A percentile compares a stretch with the other conserved stretches of the same genome.
Conservation (phyloP, 2,113 vertebrate genomes). For the Forbesichthys papilliferus region DNA sequence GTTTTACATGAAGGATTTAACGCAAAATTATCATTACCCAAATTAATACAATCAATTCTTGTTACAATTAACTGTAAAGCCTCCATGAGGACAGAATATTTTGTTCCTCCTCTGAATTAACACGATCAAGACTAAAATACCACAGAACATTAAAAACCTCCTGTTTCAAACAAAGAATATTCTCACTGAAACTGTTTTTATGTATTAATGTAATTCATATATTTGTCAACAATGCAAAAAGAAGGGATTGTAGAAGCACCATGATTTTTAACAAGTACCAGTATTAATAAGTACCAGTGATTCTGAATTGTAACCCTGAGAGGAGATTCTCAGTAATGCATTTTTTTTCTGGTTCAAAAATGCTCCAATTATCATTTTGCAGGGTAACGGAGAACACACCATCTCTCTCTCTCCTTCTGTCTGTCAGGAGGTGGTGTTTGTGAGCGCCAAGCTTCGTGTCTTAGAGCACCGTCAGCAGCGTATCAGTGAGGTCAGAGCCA, state of each 20-base stretch:
- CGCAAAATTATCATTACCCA: not conserved
- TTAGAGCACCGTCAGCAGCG: conserved; percentile 94
- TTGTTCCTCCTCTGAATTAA: not conserved
- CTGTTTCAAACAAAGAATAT: too few relatives aligned
- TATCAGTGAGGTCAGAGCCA: conserved; percentile 91
- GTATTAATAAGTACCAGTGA: not conserved
- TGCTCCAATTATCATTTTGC: too few relatives aligned
- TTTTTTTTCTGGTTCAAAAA: too few relatives aligned
- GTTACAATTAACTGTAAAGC: not conserved
- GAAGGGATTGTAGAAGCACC: conserved; percentile 36
- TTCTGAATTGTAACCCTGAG: too few relatives aligned
- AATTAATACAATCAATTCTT: not conserved
- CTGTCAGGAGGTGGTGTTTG: conserved; percentile 82
- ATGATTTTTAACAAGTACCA: conserved; percentile 49
- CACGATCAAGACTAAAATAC: not conserved
- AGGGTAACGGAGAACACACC: not conserved
- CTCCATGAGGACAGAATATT: not conserved
- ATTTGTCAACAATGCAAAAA: conserved; percentile 31
- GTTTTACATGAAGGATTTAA: not conserved
- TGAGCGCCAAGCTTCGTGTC: conserved; percentile 88
- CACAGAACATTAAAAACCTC: too few relatives aligned
- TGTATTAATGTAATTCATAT: too few relatives aligned
- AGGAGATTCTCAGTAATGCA: too few relatives aligned
- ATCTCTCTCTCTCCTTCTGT: conserved; percentile 5
- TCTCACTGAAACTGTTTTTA: too few relatives aligned